A percentile compares a stretch with the other conserved stretches of the same genome.
Evolutionary conservation across 2,797 vertebrate species (phyloP).

Genomic region (Cossypha dichroa): DNA sequence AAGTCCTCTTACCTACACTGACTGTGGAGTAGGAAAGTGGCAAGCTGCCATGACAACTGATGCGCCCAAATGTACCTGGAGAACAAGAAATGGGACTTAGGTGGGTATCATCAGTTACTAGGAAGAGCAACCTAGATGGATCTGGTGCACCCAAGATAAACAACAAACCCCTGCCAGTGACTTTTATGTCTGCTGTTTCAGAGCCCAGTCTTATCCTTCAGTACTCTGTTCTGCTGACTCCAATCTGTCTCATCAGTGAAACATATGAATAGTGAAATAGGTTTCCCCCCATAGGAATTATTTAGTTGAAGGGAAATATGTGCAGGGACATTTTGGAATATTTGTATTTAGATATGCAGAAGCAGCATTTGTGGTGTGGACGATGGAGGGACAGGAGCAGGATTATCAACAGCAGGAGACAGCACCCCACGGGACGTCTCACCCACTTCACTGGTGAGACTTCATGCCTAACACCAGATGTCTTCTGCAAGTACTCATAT

Average conservation of each 20-base stretch:
- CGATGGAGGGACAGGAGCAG: not conserved
- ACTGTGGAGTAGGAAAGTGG: constrained; percentile 67
- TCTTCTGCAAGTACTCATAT: not conserved
- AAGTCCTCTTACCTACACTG: constrained; percentile 47
- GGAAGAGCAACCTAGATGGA: not conserved
- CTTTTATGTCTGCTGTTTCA: not conserved
- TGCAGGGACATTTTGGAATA: not conserved
- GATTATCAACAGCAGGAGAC: not conserved
- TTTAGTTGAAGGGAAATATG: not conserved
- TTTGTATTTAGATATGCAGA: not conserved
- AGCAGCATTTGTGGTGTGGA: not conserved
- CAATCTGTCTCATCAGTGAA: not conserved
- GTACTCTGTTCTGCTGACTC: not conserved
- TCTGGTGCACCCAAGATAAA: not conserved
- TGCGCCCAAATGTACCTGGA: constrained; percentile 68
- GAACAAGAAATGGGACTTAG: not conserved
- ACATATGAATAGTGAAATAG: not conserved
- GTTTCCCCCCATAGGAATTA: not conserved
- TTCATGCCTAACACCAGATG: not conserved
- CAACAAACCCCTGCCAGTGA: not conserved
- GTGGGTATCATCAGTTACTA: not conserved
- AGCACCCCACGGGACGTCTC: not conserved
- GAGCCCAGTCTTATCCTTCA: not conserved
- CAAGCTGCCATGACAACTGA: constrained; percentile 47
- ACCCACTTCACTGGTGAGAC: not conserved